These are phyloP conservation scores for Ursus arctos DNA, from an alignment of 2,113 vertebrate genomes.

Conservation along the genomic window DNA sequence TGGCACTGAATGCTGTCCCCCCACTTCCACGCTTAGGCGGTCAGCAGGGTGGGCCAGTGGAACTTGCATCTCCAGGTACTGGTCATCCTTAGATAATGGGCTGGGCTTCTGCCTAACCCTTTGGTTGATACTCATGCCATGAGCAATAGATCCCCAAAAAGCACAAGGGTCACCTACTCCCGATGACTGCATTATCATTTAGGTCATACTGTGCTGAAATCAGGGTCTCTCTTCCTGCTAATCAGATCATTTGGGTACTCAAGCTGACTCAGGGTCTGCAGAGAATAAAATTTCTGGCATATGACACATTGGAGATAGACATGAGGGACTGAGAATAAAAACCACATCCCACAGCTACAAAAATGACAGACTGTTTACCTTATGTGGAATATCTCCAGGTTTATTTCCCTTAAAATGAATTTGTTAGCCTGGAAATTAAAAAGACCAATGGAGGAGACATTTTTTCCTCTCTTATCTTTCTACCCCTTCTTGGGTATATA, in stretches of 20 bases:
- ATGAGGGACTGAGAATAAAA: not conserved
- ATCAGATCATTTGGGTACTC: not conserved
- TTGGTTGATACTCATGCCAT: not conserved
- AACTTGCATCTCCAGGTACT: not conserved
- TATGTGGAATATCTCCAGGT: not conserved
- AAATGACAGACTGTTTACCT: not conserved
- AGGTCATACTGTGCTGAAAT: not conserved
- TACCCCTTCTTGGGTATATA: not conserved
- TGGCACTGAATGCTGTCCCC: not conserved
- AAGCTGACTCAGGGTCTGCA: not conserved
- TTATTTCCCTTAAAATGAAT: conserved; percentile 32
- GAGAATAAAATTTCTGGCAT: not conserved
- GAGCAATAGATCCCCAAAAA: not conserved
- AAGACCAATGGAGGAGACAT: not conserved
- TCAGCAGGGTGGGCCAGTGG: too few relatives aligned
- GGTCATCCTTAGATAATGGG: not conserved
- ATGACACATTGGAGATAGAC: not conserved
- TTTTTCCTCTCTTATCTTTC: conserved; percentile 30
- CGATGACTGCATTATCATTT: not conserved
- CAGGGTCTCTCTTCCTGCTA: not conserved
- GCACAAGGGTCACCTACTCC: not conserved
- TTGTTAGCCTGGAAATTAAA: conserved; percentile 34
- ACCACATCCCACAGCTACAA: not conserved
- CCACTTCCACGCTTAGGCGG: rapidly evolving
- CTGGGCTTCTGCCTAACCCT: not conserved